Conservation (phyloP, 2,888 invertebrate species). For the Macaria liturata region DNA sequence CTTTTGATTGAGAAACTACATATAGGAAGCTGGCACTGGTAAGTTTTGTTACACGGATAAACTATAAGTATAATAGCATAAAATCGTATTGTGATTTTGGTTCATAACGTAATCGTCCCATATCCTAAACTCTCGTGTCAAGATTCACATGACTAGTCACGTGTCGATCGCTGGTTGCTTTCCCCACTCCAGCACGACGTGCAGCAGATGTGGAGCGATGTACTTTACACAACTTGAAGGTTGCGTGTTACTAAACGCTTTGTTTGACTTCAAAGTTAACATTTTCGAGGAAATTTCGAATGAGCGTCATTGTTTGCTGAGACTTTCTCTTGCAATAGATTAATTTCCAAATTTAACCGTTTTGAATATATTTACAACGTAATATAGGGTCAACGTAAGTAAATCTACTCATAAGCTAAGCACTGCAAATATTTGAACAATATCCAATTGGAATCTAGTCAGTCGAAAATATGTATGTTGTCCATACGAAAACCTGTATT, state of each 20-base stretch:
- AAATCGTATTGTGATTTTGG: no score
- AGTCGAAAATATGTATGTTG: neutral
- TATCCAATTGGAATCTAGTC: no score
- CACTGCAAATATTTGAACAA: no score
- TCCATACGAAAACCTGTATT: constrained; percentile 7
- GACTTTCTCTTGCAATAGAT: neutral
- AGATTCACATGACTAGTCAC: neutral
- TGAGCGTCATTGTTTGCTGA: constrained; percentile 4
- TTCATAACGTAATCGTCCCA: no score
- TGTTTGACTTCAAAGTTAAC: constrained; percentile 11
- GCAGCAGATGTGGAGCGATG: constrained; percentile 13
- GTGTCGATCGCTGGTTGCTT: constrained; percentile 4
- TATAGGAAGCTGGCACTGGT: no score
- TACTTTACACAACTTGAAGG: constrained; percentile 14
- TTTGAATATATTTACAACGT: no score
- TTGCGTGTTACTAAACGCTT: constrained; percentile 3
- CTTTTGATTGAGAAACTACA: no score
- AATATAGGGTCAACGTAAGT: no score
- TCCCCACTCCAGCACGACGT: constrained; percentile 7
- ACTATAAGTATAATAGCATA: no score
- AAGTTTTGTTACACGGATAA: no score
- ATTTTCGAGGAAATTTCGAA: constrained; percentile 7
- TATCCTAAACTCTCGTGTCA: neutral
- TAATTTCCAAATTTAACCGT: no score
- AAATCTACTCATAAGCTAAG: no score